Base-by-base conservation (phyloP, 1,140 invertebrate species). In the Heterodera carotae region DNA sequence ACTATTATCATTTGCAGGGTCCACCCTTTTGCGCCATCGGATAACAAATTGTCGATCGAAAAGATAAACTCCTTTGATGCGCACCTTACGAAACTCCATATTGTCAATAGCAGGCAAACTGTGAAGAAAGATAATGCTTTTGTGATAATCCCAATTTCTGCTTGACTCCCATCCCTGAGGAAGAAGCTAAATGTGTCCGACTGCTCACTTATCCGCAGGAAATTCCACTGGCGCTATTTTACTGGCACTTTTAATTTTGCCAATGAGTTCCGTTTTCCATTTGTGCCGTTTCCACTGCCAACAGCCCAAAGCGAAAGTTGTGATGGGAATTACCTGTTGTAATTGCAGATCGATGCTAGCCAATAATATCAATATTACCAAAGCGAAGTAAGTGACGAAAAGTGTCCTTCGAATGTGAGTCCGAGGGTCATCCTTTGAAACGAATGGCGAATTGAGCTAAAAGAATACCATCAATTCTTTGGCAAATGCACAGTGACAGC, bases 241-340 rank as follows among this genome's bases (percentile, higher is more conserved):
- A 7, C 66, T 27, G 25, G 15, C 33, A 12, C 3, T 34, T 8
- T 56, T 36, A 15, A 73, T 25, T 62, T 25, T 39, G 6, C 76
- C 76, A 15, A 77, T 76, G 36, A 77, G 33, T 33, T 34, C 67
- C 33, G 53, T 59, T 31, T 77, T 77, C 76, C 76, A 77, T 75
- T 75, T 76, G 34, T 64, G 53, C 39, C 76, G 62, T 62, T 36
- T 29, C 34, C 36, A 64, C 67, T 77, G 76, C 76, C 76, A 77
- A 56, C 53, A 71, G 15, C 76, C 76, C 59, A 77, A 77, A 36
- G 59, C 62, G 18, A 77, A 77, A 62, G 71, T 75, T 59, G 64
- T 36, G 31, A 18, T 25, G n/a, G 72, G 76, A 2, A 77, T 33
- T 48, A 75, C 1, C 76, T 77, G 25, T 56, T 15, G 66, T 22